phyloP scores from a whole-genome alignment of 2,888 invertebrate genomes.

The Trimorus sp. region DNA sequence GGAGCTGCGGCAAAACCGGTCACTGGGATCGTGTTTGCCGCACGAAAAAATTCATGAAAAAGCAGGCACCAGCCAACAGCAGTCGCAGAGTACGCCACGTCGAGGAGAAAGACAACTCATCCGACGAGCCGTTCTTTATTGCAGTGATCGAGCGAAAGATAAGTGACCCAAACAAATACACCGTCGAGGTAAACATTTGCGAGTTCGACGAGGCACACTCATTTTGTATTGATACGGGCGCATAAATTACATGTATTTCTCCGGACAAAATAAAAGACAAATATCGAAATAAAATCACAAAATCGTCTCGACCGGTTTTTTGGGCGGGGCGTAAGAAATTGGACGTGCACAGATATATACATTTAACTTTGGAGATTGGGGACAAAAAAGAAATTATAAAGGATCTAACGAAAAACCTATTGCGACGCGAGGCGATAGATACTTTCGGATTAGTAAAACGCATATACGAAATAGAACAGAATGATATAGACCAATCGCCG shows the following conservation, averaged over 20 bases:
- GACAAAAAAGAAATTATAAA: too few relatives aligned
- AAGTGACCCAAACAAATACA: slow-evolving; percentile 3
- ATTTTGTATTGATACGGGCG: slow-evolving; percentile 58
- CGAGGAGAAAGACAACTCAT: too few relatives aligned
- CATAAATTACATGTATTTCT: slow-evolving; percentile 53
- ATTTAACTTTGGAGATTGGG: too few relatives aligned
- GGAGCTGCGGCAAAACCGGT: slow-evolving; percentile 25
- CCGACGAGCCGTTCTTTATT: too few relatives aligned
- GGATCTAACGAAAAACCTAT: too few relatives aligned
- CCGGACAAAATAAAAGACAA: slow-evolving; percentile 21
- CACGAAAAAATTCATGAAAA: slow-evolving; percentile 1
- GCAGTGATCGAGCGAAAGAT: too few relatives aligned
- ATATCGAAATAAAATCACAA: slow-evolving; percentile 22
- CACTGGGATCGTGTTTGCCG: slow-evolving; percentile 42
- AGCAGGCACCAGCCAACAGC: background rate
- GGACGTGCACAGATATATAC: too few relatives aligned
- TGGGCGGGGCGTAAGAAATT: slow-evolving; percentile 60
- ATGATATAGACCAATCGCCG: too few relatives aligned
- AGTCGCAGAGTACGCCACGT: background rate
- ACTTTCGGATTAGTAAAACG: slow-evolving; percentile 24
- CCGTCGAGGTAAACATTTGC: too few relatives aligned
- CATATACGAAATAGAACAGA: background rate
- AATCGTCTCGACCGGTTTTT: slow-evolving; percentile 37
- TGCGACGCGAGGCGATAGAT: too few relatives aligned
- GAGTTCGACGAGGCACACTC: too few relatives aligned